These are phyloP conservation scores for Leptonema lineaticorne DNA, from an alignment of 1,140 invertebrate species.

Conservation along the genomic window DNA sequence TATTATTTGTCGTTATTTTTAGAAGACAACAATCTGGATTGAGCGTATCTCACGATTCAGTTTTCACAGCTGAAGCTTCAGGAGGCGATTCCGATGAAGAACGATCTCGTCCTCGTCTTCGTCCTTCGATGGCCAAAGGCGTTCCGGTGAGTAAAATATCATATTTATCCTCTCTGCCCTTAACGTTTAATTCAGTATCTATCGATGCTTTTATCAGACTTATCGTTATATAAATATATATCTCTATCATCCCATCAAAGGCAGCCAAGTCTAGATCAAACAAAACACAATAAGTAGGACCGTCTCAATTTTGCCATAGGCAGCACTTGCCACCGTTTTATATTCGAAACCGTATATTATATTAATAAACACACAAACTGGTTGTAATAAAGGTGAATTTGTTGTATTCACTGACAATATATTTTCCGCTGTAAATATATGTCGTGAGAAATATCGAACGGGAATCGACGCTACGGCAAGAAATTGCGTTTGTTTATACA, in stretches of 20 bases:
- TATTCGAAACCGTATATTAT: too few relatives aligned
- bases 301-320: too few relatives aligned
- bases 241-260: too few relatives aligned
- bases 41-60: constrained; percentile 76
- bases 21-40: constrained; percentile 54
- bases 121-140: constrained; percentile 21
- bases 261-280: not conserved
- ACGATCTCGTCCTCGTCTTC: constrained; percentile 28
- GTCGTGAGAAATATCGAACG: not conserved
- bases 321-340: too few relatives aligned
- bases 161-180: too few relatives aligned
- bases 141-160: constrained; percentile 34
- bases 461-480: not conserved
- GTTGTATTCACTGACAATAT: not conserved
- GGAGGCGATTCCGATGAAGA: constrained; percentile 53
- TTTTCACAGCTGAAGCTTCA: constrained; percentile 68
- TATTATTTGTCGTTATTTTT: not conserved
- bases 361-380: too few relatives aligned
- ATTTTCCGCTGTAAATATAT: not conserved
- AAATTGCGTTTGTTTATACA: not conserved
- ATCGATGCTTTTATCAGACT: too few relatives aligned
- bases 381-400: too few relatives aligned
- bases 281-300: too few relatives aligned
- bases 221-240: too few relatives aligned
- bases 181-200: too few relatives aligned